Conservation (phyloP, 2,113 vertebrate species). For the Zosterops lateralis region DNA sequence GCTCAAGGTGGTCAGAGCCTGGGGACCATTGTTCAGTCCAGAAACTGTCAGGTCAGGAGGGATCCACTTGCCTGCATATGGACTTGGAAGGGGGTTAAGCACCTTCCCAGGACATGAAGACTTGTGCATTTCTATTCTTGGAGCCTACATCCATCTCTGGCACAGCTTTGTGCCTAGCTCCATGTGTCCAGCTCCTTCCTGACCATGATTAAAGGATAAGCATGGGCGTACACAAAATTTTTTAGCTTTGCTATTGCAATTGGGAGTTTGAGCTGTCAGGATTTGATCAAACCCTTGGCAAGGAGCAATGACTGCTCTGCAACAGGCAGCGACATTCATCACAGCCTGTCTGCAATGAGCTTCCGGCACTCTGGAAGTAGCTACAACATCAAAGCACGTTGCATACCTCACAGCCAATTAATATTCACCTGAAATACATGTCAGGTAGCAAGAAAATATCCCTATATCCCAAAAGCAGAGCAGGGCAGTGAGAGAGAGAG, state of each 20-base stretch:
- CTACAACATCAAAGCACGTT: not conserved
- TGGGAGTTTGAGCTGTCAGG: not conserved
- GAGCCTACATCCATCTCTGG: not conserved
- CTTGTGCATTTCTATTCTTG: not conserved
- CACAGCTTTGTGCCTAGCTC: not conserved
- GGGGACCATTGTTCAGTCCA: not conserved
- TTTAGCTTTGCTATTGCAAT: not conserved
- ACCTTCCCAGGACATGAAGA: not conserved
- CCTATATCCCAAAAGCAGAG: not conserved
- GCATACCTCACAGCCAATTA: not conserved
- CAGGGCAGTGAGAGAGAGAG: not conserved
- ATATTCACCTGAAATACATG: not conserved
- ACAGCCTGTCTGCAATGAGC: not conserved
- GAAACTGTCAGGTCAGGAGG: not conserved
- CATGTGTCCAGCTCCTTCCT: not conserved
- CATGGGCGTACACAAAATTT: not conserved
- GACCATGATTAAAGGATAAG: not conserved
- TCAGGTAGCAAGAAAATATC: not conserved
- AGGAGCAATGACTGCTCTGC: not conserved
- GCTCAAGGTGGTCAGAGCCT: accelerated
- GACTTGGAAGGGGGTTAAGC: not conserved
- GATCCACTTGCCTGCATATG: not conserved
- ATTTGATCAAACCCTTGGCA: not conserved
- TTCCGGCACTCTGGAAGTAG: not conserved
- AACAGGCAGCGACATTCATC: not conserved